Conservation (phyloP, 1,140 invertebrate genomes). For the Drosophila parvula region DNA sequence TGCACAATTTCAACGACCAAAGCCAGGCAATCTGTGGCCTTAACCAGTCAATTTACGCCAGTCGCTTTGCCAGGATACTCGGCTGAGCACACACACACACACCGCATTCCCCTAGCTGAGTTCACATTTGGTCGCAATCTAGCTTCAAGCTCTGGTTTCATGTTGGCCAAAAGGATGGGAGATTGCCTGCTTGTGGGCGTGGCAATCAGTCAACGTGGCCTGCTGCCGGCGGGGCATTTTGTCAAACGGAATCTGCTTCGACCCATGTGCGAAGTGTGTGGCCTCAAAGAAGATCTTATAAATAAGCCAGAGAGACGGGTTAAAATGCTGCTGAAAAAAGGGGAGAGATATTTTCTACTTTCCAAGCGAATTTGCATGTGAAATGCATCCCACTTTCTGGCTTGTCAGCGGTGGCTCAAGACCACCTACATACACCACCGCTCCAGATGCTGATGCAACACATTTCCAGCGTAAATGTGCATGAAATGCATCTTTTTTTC, state of each 20-base stretch:
- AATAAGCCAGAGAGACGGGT: slow-evolving; percentile 58
- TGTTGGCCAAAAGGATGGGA: slow-evolving; percentile 1
- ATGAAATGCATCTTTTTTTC: slow-evolving; percentile 61
- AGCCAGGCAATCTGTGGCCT: slow-evolving; percentile 21
- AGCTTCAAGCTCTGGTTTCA: slow-evolving; percentile 21
- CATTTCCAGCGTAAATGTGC: slow-evolving; percentile 57
- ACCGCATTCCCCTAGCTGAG: background rate
- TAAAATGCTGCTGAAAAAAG: slow-evolving; percentile 52
- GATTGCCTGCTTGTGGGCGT: slow-evolving; percentile 1
- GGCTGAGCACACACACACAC: slow-evolving; percentile 5
- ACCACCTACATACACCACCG: slow-evolving; percentile 17
- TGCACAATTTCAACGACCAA: slow-evolving; percentile 12
- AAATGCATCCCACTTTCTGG: slow-evolving; percentile 44
- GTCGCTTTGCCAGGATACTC: slow-evolving; percentile 4
- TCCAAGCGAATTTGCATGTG: slow-evolving; percentile 69
- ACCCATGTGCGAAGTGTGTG: slow-evolving; percentile 58
- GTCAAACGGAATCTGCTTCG: slow-evolving; percentile 67
- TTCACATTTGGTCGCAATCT: slow-evolving; percentile 29
- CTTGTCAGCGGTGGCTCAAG: slow-evolving; percentile 63
- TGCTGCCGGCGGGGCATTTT: slow-evolving; percentile 45
- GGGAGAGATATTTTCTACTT: slow-evolving; percentile 25
- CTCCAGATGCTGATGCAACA: slow-evolving; percentile 21
- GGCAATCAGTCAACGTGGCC: slow-evolving; percentile 61
- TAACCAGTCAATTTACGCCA: slow-evolving; percentile 33
- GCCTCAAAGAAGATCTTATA: slow-evolving; percentile 77